phyloP scores from a whole-genome alignment of 2,113 vertebrate genomes.

The Chionomys nivalis region DNA sequence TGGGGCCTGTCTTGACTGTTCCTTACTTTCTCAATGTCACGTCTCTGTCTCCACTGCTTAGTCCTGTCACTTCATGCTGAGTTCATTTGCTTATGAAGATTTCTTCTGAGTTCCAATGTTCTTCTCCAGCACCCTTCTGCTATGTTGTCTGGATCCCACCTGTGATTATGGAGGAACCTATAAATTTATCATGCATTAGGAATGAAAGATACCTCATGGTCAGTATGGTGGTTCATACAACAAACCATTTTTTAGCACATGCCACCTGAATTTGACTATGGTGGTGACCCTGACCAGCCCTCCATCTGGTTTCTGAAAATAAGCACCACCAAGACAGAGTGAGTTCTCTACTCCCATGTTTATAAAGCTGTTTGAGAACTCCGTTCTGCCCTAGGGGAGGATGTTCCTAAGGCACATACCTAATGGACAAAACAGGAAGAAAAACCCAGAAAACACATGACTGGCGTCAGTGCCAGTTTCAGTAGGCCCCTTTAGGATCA shows the following conservation, averaged over 20 bases:
- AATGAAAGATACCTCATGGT: neutral
- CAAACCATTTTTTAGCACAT: neutral
- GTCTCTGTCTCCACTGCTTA: neutral
- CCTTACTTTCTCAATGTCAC: neutral
- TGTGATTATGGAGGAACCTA: no score
- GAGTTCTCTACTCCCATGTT: neutral
- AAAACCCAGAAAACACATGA: neutral
- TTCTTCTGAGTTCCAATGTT: neutral
- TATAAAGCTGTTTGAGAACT: conserved; percentile 18
- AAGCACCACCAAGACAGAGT: neutral
- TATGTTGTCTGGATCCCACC: neutral
- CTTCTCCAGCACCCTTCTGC: neutral
- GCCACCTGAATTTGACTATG: neutral
- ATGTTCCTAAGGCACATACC: neutral
- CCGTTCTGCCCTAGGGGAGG: neutral
- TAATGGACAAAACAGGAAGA: neutral
- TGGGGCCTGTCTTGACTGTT: neutral
- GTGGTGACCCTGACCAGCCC: neutral
- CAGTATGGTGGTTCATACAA: neutral
- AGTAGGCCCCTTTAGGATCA: neutral
- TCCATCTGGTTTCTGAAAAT: neutral
- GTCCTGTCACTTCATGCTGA: neutral
- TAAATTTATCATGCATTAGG: neutral
- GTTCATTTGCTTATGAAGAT: neutral
- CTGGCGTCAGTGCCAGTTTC: neutral